A percentile compares a stretch with the other conserved stretches of the same genome.
These are phyloP conservation scores for Margaritifera margaritifera DNA, from an alignment of 2,888 invertebrate genomes.

Conservation along the genomic window DNA sequence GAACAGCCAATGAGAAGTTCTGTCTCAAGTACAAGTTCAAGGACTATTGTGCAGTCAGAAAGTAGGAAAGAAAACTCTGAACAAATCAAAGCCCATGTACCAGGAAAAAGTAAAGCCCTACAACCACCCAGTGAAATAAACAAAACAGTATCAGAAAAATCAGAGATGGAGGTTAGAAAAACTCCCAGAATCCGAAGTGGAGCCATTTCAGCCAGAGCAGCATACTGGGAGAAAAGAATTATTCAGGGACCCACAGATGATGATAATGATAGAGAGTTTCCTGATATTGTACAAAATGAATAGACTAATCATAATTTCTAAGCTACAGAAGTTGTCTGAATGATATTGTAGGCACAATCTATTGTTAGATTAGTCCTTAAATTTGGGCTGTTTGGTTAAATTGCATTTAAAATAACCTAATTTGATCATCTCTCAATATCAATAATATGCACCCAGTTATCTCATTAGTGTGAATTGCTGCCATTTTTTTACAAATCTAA, in stretches of 20 bases:
- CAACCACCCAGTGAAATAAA: constrained; percentile 26
- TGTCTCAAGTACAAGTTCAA: background rate
- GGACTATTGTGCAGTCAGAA: constrained; percentile 14
- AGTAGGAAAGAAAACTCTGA: constrained; percentile 3
- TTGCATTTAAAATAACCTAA: too few relatives aligned
- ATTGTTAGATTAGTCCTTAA: too few relatives aligned
- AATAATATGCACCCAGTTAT: too few relatives aligned
- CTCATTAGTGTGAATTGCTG: too few relatives aligned
- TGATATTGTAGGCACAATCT: too few relatives aligned
- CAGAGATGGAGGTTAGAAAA: constrained; percentile 28
- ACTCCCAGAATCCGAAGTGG: constrained; percentile 53
- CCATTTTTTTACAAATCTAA: too few relatives aligned
- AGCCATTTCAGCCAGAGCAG: constrained; percentile 59
- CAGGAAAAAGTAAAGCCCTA: constrained; percentile 14
- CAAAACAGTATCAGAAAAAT: constrained; percentile 19
- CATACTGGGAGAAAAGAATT: constrained; percentile 61
- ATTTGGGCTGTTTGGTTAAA: too few relatives aligned
- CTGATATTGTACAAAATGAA: constrained; percentile 53
- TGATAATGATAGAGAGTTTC: constrained; percentile 30
- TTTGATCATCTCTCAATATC: too few relatives aligned
- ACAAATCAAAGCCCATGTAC: constrained; percentile 29
- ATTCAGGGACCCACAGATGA: constrained; percentile 42
- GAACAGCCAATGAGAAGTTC: background rate
- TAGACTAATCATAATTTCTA: background rate
- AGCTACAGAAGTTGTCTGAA: too few relatives aligned